Percentiles rank a stretch among this genome's conserved stretches.
phyloP scores from a whole-genome alignment of 2,888 invertebrate species.

The Lypha dubia region DNA sequence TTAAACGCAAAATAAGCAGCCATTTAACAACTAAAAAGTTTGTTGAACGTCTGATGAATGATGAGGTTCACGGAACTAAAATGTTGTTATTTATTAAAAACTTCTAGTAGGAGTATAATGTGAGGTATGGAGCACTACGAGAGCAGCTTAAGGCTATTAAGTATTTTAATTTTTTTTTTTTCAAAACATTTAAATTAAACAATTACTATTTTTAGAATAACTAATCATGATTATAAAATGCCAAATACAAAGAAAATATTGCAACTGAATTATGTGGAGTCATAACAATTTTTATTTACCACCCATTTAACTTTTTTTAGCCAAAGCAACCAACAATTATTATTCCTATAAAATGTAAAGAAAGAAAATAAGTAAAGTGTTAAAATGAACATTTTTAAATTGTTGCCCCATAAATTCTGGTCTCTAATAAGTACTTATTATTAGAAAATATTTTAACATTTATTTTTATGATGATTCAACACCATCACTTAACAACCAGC shows the following conservation, averaged over 20 bases:
- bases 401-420: slow-evolving; percentile 31
- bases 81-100: neutral
- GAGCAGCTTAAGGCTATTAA: neutral
- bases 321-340: neutral
- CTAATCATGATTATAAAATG: neutral
- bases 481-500: slow-evolving; percentile 37
- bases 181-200: neutral
- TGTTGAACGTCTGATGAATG: slow-evolving; percentile 63
- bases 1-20: slow-evolving; percentile 4
- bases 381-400: slow-evolving; percentile 2
- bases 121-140: neutral
- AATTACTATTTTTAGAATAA: neutral
- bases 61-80: slow-evolving; percentile 26
- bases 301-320: neutral
- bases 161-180: neutral
- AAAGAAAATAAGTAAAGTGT: neutral
- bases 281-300: neutral
- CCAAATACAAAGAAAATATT: neutral
- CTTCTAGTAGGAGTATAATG: neutral
- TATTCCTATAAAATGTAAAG: slow-evolving; percentile 1
- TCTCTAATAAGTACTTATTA: slow-evolving; percentile 45
- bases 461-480: slow-evolving; percentile 47
- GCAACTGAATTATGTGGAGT: neutral
- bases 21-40: slow-evolving; percentile 60
- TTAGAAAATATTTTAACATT: slow-evolving; percentile 44